A percentile compares a stretch with the other conserved stretches of the same genome.
Evolutionary conservation across 2,797 vertebrate species (phyloP).

Genomic region (Sphenodon punctatus): DNA sequence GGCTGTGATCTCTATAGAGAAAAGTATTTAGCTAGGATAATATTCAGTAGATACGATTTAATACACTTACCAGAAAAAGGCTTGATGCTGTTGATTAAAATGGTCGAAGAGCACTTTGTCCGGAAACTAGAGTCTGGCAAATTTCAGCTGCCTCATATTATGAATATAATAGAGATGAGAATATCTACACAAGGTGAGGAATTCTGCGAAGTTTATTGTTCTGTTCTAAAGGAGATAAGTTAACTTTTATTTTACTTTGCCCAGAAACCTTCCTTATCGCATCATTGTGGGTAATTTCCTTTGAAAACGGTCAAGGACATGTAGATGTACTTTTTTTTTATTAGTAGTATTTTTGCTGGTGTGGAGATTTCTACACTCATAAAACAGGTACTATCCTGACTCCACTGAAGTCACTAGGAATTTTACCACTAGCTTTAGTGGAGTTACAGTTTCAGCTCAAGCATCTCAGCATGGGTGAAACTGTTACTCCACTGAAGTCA

Average conservation of each 20-base stretch:
- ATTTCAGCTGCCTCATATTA: neutral
- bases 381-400: neutral
- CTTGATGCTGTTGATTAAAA: conserved; percentile 23
- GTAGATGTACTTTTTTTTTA: too few relatives aligned
- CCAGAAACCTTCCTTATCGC: neutral
- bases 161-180: neutral
- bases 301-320: neutral
- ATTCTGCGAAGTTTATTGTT: neutral
- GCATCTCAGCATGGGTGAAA: too few relatives aligned
- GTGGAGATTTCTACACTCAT: neutral
- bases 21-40: conserved; percentile 36
- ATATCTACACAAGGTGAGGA: neutral
- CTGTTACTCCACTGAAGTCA: neutral
- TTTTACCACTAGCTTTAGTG: neutral
- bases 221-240: neutral
- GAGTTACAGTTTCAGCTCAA: neutral
- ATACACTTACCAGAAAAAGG: conserved; percentile 22
- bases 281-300: neutral
- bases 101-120: too few relatives aligned
- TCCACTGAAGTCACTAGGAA: neutral
- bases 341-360: neutral
- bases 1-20: conserved; percentile 36
- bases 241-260: rapidly evolving
- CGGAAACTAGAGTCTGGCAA: conserved; percentile 13
- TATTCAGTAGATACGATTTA: conserved; percentile 1